A percentile compares a stretch with the other conserved stretches of the same genome.
phyloP scores from a whole-genome alignment of 2,113 vertebrate species.

The Elephas maximus region DNA sequence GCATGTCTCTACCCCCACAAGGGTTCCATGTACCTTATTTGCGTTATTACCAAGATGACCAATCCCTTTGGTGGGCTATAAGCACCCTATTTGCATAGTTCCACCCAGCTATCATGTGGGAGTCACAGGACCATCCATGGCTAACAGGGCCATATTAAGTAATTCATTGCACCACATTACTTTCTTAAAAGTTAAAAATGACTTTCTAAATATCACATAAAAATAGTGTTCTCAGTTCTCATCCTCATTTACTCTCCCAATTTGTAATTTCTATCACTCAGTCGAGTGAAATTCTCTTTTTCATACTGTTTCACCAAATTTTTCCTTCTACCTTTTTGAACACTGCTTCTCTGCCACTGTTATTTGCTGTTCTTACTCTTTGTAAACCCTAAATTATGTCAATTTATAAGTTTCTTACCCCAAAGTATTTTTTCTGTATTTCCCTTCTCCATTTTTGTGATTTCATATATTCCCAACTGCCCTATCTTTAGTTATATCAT shows the following conservation, averaged over 20 bases:
- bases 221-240: background rate
- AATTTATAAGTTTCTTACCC: background rate
- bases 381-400: background rate
- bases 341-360: background rate
- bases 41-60: too few species aligned
- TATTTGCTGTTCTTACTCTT: background rate
- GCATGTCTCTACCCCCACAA: too few species aligned
- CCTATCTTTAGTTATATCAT: background rate
- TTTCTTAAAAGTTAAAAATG: too few species aligned
- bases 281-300: background rate
- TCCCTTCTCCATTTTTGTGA: background rate
- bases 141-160: too few species aligned
- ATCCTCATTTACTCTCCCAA: background rate
- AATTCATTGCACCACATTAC: too few species aligned
- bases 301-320: accelerated
- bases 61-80: too few species aligned
- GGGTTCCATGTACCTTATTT: too few species aligned
- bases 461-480: background rate
- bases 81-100: too few species aligned
- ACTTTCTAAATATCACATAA: background rate
- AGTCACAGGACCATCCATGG: too few species aligned
- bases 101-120: too few species aligned
- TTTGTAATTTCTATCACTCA: background rate
- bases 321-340: background rate
- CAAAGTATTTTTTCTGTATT: background rate